Evolutionary conservation across 2,888 invertebrate species (phyloP), one percentile per base, ranked within the genome.

Genomic region (Sesia bembeciformis): DNA sequence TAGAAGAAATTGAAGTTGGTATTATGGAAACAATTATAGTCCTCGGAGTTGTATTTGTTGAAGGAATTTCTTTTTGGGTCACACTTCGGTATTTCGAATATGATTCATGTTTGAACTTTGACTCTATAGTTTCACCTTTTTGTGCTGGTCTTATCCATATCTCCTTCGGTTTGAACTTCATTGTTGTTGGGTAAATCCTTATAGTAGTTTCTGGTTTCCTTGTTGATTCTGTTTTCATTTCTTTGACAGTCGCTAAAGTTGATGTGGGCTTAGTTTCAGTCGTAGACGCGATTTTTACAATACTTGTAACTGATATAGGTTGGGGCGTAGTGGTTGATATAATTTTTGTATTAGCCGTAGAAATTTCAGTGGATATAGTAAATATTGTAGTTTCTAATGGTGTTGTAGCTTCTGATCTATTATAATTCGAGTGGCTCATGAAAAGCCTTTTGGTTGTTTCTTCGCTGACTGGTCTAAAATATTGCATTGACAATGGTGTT

Each of bases 1-100:
- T 81, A 4, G 80, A 74, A 60, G 88, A 85, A 46, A 87, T 79
- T 40, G 89, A 88, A 50, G 89, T 88, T 23, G 89, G 89, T 72
- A 89, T 89, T 58, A 89, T 89, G 5, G 89, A 88, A 5, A 89
- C 89, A 53, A 89, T 83, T 49, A 89, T 89, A 4, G 89, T 89
- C 60, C 81, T 85, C 51, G 85, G 87, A 51, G 89, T 88, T 4
- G 89, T 88, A 50, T 71, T 66, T 56, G 68, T 76, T 54, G 72
- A 64, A 52, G 65, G 62, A 5, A 74, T 56, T 52, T 84, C 83
- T 56, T 72, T 78, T 60, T 77, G 78, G 57, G 72, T 76, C 41
- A 73, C 68, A 59, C 66, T 69, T 70, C 71, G 80, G 49, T 69
- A 61, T 63, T 73, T 81, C 43, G 67, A 61, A 58, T 74, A 66